Percentiles rank a stretch among this genome's conserved stretches.
Evolutionary conservation across 2,888 invertebrate species (phyloP).

Genomic region (Frankliniella fusca): DNA sequence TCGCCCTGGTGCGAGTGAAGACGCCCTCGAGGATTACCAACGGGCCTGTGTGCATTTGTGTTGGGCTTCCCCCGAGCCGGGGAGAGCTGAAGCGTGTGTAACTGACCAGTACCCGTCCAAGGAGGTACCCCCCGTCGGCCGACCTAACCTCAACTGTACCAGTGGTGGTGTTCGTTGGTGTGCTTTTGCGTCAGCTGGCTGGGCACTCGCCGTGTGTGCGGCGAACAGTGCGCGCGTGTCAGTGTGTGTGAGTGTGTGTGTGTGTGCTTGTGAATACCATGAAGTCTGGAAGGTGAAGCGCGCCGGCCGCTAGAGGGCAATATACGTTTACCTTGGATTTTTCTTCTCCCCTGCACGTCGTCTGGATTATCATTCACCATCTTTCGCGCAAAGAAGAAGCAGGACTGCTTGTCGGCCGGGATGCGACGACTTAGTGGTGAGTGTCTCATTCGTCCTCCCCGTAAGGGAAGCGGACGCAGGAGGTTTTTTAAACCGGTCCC

Average conservation of each 20-base stretch:
- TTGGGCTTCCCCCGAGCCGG: too few species aligned
- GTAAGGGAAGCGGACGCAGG: too few species aligned
- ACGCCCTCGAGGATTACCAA: neutral
- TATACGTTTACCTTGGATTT: neutral
- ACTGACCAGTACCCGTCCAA: neutral
- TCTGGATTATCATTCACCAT: constrained; percentile 22
- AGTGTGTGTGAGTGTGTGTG: constrained; percentile 7
- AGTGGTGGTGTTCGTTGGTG: neutral
- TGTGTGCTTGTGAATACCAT: neutral
- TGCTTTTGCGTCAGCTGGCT: neutral
- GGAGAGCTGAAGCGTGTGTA: neutral
- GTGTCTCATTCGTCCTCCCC: neutral
- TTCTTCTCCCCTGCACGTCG: neutral
- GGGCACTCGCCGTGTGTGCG: neutral
- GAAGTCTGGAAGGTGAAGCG: neutral
- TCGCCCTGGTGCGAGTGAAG: too few species aligned
- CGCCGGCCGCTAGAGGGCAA: neutral
- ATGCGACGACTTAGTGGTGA: constrained; percentile 22
- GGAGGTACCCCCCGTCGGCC: neutral
- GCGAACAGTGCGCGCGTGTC: neutral
- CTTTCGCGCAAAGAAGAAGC: constrained; percentile 16
- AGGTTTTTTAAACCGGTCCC: too few species aligned
- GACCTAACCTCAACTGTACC: neutral
- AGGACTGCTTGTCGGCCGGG: constrained; percentile 15
- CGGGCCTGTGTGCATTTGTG: neutral